Evolutionary conservation across 2,888 invertebrate genomes (phyloP), one percentile per base, ranked within the genome.

Genomic region (Lasioglossum malachurum): DNA sequence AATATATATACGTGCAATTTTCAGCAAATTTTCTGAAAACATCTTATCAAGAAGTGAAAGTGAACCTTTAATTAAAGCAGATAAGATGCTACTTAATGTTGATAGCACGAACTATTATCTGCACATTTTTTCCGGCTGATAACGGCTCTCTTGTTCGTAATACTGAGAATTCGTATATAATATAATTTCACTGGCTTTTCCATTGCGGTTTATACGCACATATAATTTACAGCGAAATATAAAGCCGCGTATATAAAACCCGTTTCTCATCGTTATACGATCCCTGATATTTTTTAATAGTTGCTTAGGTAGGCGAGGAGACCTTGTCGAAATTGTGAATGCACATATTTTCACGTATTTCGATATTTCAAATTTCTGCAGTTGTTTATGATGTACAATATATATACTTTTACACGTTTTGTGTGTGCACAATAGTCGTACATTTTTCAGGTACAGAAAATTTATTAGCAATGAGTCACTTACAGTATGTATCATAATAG

Each of bases 401-500:
- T 10, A 35, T 72, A 27, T 8, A 10, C 10, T 14, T 31, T 64
- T 64, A 64, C 14, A 64, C 16, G 5, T 64, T 31, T 2, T 31
- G 0, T 16, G 31, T 31, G 14, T 8, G 19, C 2, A 64, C 19
- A 64, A 35, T 19, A 71, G 14, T 75, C 14, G 72, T 71, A 41
- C 23, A 16, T 73, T 41, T 64, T 67, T 57, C 57, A 74, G 76
- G 46, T 77, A 74, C 60, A 75, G 44, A 78, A 86, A 84, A 64
- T 75, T 87, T 78, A 75, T 60, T 82, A 14, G 38, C 76, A 49
- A 53, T 75, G 46, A 76, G 78, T 78, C n/a, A 35, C 23, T 60
- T 80, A 76, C 71, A 83, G 31, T 57, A n/a, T 69, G n/a, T 76
- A 57, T 35, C 35, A 35, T 88, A 74, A 76, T 79, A 89, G 87